Evolutionary conservation across 2,797 vertebrate species (phyloP), one percentile per base, ranked within the genome.

Genomic region (Balearica regulorum): DNA sequence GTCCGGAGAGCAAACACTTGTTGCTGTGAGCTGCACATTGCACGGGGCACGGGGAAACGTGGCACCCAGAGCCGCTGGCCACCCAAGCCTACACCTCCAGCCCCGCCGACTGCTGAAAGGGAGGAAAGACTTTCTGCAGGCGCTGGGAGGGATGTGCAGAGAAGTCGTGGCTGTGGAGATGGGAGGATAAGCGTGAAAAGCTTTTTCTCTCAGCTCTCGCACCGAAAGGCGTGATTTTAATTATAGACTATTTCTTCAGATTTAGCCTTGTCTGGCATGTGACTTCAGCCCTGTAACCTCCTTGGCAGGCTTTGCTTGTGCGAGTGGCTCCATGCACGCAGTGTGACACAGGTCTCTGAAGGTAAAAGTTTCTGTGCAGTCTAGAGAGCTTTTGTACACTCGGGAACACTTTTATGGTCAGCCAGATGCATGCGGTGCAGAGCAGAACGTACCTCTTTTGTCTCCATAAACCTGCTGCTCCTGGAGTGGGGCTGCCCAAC

Each of bases 301-400:
- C 79, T 31, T 11, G 66, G 65, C 37, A 26, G 91, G 54, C 16
- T 83, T 12, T 33, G 78, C 68, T 26, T 24, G 39, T 13, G 48
- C 0, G 2, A 55, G 39, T 4, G 37, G 60, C 43, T 78, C 76
- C 1, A 0, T 2, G 58, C 37, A 11, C 4, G 1, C 17, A 5
- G 57, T 2, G 73, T 43, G 65, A 35, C 41, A 8, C 2, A 0
- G 69, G n/a, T 33, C 39, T 84, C 35, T 24, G 37, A 19, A 20
- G 66, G 44, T 16, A 37, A 4, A 72, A 33, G 60, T 53, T 53
- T 19, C 76, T 11, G 51, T n/a, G 86, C 37, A 20, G n/a, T 16
- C 46, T 13, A 22, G 43, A 39, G 60, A 85, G 81, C 26, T 53
- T 54, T 57, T 6, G 24, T 33, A 15, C 6, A 2, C 75, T 48